Percentiles rank a stretch among this genome's conserved stretches.
phyloP scores from a whole-genome alignment of 2,113 vertebrate species.

The Balaenoptera acutorostrata region DNA sequence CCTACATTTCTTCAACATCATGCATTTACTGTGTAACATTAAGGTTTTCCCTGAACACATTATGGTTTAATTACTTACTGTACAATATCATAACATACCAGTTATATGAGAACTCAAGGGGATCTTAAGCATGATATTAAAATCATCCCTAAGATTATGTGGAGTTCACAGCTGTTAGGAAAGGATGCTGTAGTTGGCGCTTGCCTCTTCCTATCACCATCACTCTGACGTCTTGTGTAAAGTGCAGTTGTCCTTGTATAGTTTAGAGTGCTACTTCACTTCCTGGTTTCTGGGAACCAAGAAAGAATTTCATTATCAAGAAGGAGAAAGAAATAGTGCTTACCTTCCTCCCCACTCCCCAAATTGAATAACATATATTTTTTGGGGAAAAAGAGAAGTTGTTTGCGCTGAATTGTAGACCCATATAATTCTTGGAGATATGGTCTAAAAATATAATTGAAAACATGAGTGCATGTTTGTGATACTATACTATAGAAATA shows the following conservation, averaged over 20 bases:
- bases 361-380: background rate
- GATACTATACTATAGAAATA: background rate
- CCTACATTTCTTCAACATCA: background rate
- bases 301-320: background rate
- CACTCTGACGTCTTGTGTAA: background rate
- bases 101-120: background rate
- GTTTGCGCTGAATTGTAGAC: background rate
- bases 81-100: background rate
- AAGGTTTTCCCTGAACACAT: background rate
- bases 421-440: background rate
- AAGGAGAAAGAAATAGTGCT: background rate
- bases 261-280: background rate
- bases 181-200: background rate
- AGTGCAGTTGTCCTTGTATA: background rate
- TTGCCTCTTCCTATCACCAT: background rate
- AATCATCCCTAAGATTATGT: background rate
- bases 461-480: background rate
- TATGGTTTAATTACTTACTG: constrained; percentile 32
- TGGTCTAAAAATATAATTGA: background rate
- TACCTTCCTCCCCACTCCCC: background rate
- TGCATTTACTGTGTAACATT: background rate
- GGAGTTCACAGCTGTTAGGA: background rate
- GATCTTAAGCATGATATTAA: background rate
- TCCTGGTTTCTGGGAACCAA: too few relatives aligned
- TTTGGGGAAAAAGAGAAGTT: background rate